These are phyloP conservation scores for Halocaridina rubra DNA, from an alignment of 2,888 invertebrate species.

Conservation along the genomic window DNA sequence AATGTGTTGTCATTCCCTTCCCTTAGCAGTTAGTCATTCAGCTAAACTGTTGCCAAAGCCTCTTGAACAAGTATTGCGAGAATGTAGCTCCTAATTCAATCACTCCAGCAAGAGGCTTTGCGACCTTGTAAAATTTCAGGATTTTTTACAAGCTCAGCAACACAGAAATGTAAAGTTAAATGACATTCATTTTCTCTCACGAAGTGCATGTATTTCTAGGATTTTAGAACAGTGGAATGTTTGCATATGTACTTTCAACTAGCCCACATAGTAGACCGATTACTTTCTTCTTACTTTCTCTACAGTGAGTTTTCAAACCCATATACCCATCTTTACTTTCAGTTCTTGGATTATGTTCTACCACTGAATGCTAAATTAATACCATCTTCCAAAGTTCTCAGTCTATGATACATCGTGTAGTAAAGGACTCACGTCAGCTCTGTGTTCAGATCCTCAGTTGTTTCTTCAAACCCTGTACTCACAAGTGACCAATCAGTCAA, in stretches of 20 bases:
- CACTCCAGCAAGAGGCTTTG: conserved; percentile 1
- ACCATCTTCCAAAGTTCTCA: not conserved
- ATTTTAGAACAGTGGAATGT: conserved; percentile 5
- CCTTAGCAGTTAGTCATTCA: conserved; percentile 26
- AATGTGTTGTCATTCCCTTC: conserved; percentile 24
- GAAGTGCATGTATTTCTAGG: not conserved
- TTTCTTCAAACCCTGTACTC: not conserved
- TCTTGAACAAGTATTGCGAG: not conserved
- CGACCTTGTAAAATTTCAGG: no score
- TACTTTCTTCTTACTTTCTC: not conserved
- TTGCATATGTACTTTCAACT: not conserved
- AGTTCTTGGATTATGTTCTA: not conserved
- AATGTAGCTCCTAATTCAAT: not conserved
- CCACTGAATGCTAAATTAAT: not conserved
- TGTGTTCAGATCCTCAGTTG: conserved; percentile 19
- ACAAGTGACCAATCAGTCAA: conserved; percentile 28
- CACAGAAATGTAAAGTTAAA: not conserved
- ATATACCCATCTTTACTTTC: not conserved
- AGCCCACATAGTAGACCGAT: not conserved
- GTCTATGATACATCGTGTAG: conserved; percentile 2
- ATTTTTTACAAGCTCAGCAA: not conserved
- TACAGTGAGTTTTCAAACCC: not conserved
- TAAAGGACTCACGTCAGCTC: conserved; percentile 1
- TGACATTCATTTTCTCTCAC: not conserved
- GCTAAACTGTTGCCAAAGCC: not conserved